phyloP scores from a whole-genome alignment of 64 coral and sea anemone species.

The Montipora foliosa region DNA sequence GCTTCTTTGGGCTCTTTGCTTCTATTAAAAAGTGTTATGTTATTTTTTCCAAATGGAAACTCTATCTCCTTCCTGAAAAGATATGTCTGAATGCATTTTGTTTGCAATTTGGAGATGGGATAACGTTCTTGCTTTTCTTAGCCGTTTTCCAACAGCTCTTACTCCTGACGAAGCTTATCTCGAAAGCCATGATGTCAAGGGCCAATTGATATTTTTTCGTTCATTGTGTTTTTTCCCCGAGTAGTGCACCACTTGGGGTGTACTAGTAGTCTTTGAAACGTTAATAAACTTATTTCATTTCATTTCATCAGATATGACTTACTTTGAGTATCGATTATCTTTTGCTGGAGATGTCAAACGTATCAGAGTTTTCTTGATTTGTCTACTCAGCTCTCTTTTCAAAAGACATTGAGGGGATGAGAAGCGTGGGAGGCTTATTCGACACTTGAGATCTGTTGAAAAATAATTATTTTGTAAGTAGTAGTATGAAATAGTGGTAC shows the following conservation, averaged over 20 bases:
- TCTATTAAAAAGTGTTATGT: too few relatives aligned
- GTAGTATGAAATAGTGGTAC: too few relatives aligned
- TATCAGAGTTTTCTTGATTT: conserved; percentile 76
- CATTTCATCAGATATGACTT: not conserved
- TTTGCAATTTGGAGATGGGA: not conserved
- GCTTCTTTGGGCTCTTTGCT: too few relatives aligned
- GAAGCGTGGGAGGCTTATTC: conserved; percentile 67
- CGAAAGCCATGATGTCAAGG: too few relatives aligned
- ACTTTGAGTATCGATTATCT: conserved; percentile 71
- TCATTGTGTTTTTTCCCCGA: too few relatives aligned
- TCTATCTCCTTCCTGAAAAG: too few relatives aligned
- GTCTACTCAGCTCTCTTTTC: conserved; percentile 77
- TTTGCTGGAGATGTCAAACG: conserved; percentile 31
- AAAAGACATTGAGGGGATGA: conserved; percentile 78
- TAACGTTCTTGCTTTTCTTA: not conserved
- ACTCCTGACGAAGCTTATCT: not conserved
- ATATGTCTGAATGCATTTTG: too few relatives aligned
- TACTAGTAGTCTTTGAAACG: too few relatives aligned
- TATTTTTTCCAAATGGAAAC: too few relatives aligned
- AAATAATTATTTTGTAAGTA: not conserved
- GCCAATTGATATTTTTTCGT: too few relatives aligned
- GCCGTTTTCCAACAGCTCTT: not conserved
- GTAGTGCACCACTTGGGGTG: too few relatives aligned
- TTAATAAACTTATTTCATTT: too few relatives aligned
- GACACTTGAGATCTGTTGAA: conserved; percentile 77